Evolutionary conservation across 2,113 vertebrate species (phyloP), one percentile per base, ranked within the genome.

Genomic region (Lamprotornis superbus): DNA sequence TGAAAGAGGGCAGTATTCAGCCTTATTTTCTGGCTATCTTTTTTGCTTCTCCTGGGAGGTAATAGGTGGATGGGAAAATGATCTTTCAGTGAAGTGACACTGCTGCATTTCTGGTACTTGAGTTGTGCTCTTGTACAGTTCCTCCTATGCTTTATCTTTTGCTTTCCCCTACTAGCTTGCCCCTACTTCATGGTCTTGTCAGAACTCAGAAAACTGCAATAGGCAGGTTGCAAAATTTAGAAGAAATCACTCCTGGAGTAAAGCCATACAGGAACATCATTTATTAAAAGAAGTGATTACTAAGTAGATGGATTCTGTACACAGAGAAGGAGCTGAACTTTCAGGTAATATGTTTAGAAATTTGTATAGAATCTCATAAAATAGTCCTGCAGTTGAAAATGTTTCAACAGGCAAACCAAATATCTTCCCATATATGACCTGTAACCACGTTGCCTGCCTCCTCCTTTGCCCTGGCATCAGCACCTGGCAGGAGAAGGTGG

Each of bases 401-500:
- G 12, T 78, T 88, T n/a, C 22, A 33, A 15, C 10, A 35, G 24
- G 8, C 16, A 85, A 65, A 40, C 5, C 2, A 24, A 25, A 0
- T 64, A 14, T 30, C 24, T 83, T 67, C 8, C 6, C 3, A 13
- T 23, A 4, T 57, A 15, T 61, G 55, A 52, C 6, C 11, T 35
- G 20, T 42, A 61, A 28, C 18, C 1, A 5, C 3, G 0, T 27
- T 56, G 15, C 24, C 19, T 64, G 18, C 37, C 6, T 87, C 19
- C 40, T 87, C 20, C 20, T 27, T 44, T 81, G 49, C 39, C 30
- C 12, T 0, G 4, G 10, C 17, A 17, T 49, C 42, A 42, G 21
- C 27, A 16, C 23, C 31, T 65, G 44, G 35, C 57, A 42, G 37
- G 8, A 2, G 1, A 67, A 75, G 8, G 23, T 65, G 60, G 7